Percentiles rank a stretch among this genome's conserved stretches.
Evolutionary conservation across 2,888 invertebrate species (phyloP).

Genomic region (Cyclophora punctaria): DNA sequence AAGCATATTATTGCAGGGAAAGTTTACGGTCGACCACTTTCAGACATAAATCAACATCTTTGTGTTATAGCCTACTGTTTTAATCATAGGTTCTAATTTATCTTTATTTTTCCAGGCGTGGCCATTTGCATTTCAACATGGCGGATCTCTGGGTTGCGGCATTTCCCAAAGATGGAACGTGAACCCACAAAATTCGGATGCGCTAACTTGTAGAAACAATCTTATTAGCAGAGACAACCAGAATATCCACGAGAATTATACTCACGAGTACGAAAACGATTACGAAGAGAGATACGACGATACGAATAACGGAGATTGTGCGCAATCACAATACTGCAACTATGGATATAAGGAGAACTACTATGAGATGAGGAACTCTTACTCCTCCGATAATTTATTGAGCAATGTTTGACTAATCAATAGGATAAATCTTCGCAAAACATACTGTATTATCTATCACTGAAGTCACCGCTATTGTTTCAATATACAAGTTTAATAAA

Average conservation of each 20-base stretch:
- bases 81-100: not conserved
- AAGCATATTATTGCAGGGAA: too few relatives aligned
- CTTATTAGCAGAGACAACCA: conserved; percentile 20
- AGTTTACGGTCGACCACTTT: too few relatives aligned
- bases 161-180: conserved; percentile 63
- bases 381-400: conserved; percentile 47
- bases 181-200: conserved; percentile 35
- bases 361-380: conserved; percentile 52
- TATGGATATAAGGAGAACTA: conserved; percentile 62
- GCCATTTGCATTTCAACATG: conserved; percentile 86
- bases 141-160: conserved; percentile 62
- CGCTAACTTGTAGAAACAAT: conserved; percentile 20
- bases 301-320: conserved; percentile 34
- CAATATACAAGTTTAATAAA: too few relatives aligned
- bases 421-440: too few relatives aligned
- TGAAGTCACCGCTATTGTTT: too few relatives aligned
- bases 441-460: too few relatives aligned
- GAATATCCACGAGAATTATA: conserved; percentile 32
- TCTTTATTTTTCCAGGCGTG: conserved; percentile 78
- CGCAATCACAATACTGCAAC: conserved; percentile 50
- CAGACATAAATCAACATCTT: too few relatives aligned
- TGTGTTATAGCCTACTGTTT: too few relatives aligned
- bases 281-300: conserved; percentile 61
- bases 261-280: conserved; percentile 56
- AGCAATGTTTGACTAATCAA: conserved; percentile 31